Conservation (phyloP, 2,797 vertebrate species). For the Echeneis naucrates region DNA sequence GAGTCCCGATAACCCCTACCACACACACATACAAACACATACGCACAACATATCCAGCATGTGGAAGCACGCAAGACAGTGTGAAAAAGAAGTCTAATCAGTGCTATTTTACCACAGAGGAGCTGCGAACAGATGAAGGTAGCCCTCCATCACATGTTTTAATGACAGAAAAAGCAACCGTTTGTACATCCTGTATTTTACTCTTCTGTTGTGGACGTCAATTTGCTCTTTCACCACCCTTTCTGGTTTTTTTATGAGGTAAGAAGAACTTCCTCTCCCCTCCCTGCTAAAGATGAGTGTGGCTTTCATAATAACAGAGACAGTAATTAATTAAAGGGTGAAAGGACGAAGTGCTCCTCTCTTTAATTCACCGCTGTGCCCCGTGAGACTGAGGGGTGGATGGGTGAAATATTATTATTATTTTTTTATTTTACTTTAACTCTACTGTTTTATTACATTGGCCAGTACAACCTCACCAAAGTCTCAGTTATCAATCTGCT, state of each 20-base stretch:
- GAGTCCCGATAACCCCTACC: constrained; percentile 66
- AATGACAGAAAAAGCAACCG: constrained; percentile 42
- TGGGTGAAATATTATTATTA: constrained; percentile 2
- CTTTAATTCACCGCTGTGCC: constrained; percentile 62
- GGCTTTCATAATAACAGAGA: constrained; percentile 79
- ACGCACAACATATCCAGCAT: constrained; percentile 6
- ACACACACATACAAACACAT: constrained; percentile 5
- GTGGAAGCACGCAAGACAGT: constrained; percentile 21
- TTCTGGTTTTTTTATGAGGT: constrained; percentile 63
- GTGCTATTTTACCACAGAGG: constrained; percentile 34
- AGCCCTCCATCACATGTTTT: constrained; percentile 51
- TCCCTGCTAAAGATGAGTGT: constrained; percentile 68
- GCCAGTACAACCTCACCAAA: constrained; percentile 1
- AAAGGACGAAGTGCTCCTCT: constrained; percentile 45
- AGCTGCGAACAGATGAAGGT: constrained; percentile 48
- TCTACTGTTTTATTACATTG: neutral
- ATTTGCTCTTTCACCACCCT: constrained; percentile 55
- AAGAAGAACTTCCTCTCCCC: constrained; percentile 62
- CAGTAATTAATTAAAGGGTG: constrained; percentile 77
- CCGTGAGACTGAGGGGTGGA: constrained; percentile 40
- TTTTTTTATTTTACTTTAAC: constrained; percentile 2
- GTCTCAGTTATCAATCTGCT: too few species aligned
- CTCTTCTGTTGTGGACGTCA: constrained; percentile 22
- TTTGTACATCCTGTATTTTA: constrained; percentile 59
- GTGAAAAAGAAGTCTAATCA: constrained; percentile 37